A percentile compares a stretch with the other conserved stretches of the same genome.
Evolutionary conservation across 2,888 invertebrate species (phyloP).

Genomic region (Xestia rhomboidea): DNA sequence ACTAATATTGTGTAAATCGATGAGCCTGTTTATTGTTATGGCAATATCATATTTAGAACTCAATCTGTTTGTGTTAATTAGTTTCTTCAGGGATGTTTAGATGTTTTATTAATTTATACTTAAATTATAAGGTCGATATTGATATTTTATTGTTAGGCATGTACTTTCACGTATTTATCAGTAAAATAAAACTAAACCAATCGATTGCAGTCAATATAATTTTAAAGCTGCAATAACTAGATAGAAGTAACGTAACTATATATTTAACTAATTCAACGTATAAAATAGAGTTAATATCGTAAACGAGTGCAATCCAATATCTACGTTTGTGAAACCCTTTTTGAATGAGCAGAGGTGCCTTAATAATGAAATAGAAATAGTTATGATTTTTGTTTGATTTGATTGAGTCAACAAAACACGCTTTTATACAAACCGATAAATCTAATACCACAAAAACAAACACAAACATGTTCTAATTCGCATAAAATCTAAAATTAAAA

Average conservation of each 20-base stretch:
- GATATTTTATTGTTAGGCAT: neutral
- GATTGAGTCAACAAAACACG: neutral
- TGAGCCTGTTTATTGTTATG: slow-evolving; percentile 62
- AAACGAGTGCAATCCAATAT: neutral
- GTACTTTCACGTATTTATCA: neutral
- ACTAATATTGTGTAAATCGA: slow-evolving; percentile 65
- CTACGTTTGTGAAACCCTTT: neutral
- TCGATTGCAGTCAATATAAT: neutral
- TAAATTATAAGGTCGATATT: neutral
- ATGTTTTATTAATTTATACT: slow-evolving; percentile 15
- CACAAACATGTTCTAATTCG: slow-evolving; percentile 25
- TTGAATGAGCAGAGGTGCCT: neutral
- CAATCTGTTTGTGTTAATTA: slow-evolving; percentile 55
- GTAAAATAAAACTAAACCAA: neutral
- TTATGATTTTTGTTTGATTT: neutral
- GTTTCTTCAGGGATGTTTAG: slow-evolving; percentile 35
- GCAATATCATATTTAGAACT: slow-evolving; percentile 59
- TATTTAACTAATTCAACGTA: neutral
- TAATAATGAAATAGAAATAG: neutral
- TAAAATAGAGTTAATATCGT: neutral
- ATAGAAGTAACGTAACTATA: neutral
- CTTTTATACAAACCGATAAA: slow-evolving; percentile 10
- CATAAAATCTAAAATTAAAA: slow-evolving; percentile 45
- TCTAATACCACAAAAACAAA: slow-evolving; percentile 11
- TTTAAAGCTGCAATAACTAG: neutral